Evolutionary conservation across 2,888 invertebrate species (phyloP).

Genomic region (Drosophila yooni): DNA sequence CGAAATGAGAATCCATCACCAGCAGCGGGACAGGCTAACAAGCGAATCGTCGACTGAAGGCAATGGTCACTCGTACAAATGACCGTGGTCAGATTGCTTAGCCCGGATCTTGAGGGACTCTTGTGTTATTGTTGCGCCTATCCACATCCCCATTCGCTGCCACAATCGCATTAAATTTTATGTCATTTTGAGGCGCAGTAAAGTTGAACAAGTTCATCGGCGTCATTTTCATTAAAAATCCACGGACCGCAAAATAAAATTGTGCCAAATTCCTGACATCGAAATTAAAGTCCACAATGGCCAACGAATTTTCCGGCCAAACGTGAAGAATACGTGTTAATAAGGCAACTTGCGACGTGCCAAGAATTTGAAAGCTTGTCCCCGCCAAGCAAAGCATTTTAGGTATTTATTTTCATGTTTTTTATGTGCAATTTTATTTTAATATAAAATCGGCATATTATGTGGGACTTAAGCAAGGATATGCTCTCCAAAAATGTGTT

Average conservation of each 20-base stretch:
- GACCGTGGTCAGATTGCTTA: constrained; percentile 58
- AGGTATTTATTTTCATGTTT: constrained; percentile 54
- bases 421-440: constrained; percentile 73
- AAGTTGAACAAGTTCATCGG: constrained; percentile 70
- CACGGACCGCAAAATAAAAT: constrained; percentile 18
- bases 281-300: constrained; percentile 62
- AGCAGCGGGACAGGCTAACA: constrained; percentile 59
- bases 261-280: constrained; percentile 56
- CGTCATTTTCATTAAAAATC: constrained; percentile 58
- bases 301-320: constrained; percentile 25
- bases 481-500: constrained; percentile 7
- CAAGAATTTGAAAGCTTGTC: constrained; percentile 54
- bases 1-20: constrained; percentile 76
- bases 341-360: constrained; percentile 74
- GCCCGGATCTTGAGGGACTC: constrained; percentile 38
- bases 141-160: constrained; percentile 5
- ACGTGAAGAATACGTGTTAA: constrained; percentile 65
- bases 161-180: constrained; percentile 69
- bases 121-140: constrained; percentile 14
- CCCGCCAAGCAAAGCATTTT: constrained; percentile 55
- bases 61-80: constrained; percentile 51
- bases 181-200: constrained; percentile 72
- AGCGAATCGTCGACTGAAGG: constrained; percentile 35
- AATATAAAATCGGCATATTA: constrained; percentile 74
- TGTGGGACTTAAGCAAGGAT: constrained; percentile 48